Base-by-base conservation (phyloP, 2,797 vertebrate species). In the Triplophysa yarkandensis region DNA sequence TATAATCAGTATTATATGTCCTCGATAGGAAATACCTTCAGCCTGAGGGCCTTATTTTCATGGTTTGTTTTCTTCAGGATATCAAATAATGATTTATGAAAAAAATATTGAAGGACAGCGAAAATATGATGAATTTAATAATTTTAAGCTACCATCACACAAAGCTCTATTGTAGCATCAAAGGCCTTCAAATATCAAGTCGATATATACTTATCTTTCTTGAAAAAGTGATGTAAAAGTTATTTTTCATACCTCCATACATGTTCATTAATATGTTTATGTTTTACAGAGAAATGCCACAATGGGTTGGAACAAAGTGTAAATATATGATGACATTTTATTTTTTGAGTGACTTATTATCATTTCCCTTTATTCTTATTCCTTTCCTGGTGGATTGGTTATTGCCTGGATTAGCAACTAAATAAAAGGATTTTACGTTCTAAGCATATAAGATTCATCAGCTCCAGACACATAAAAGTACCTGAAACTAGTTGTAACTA, bases 381-480 rank as follows among this genome's bases (percentile, higher is more conserved):
- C 48, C 60, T 10, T 2, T 23, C 23, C 58, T 17, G 23, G 48
- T 9, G 48, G 17, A 27, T 34, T 68, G 21, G 9, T 21, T 25
- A 44, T 11, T 21, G 68, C 9, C 17, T 58, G 55, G 28, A 32
- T 58, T 10, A 60, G 41, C 39, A 57, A 32, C 61, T 25, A 13
- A 43, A 58, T 41, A 5, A 72, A 64, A 73, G 23, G 11, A 58
- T 27, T 36, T 30, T 13, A 48, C n/a, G 54, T 74, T 74, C 16
- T 44, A 2, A 65, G 19, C 16, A 57, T 44, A 55, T 44, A 36
- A 65, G 57, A 13, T 9, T 3, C 6, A 39, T 41, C 44, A 41
- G 36, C 58, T 52, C 11, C 8, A 64, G 61, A 27, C 62, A 73
- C 61, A 54, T 65, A 4, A 73, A 65, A 55, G 36, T 32, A 27